These are phyloP conservation scores for Alethe diademata DNA, from an alignment of 2,113 vertebrate genomes.

Conservation along the genomic window DNA sequence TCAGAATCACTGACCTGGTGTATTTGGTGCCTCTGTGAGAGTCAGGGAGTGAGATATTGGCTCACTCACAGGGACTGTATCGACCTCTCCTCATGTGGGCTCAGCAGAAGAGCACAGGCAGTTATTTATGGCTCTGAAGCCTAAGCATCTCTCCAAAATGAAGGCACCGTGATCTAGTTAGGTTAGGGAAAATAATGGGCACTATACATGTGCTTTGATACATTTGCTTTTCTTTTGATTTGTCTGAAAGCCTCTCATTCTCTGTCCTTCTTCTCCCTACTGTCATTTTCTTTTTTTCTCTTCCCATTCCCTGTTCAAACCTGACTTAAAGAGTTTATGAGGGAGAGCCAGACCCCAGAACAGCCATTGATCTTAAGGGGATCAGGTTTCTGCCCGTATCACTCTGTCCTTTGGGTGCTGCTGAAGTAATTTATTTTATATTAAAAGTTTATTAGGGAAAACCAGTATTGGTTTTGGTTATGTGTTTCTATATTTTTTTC, in stretches of 20 bases:
- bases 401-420: background rate
- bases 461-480: background rate
- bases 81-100: background rate
- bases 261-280: background rate
- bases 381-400: background rate
- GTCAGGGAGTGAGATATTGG: accelerated
- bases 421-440: background rate
- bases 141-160: background rate
- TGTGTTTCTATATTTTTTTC: background rate
- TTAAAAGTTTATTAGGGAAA: background rate
- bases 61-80: background rate
- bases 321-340: constrained; percentile 4
- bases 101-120: background rate
- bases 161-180: background rate
- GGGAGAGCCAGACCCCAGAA: background rate
- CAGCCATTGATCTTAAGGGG: background rate
- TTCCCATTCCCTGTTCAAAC: background rate
- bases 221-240: constrained; percentile 43
- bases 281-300: constrained; percentile 26
- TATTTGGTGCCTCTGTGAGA: background rate
- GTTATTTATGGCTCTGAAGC: background rate
- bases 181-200: background rate
- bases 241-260: background rate
- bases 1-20: background rate
- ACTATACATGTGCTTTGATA: constrained; percentile 13